Percentiles rank a stretch among this genome's conserved stretches.
These are phyloP conservation scores for Natator depressus DNA, from an alignment of 2,113 vertebrate species.

Conservation along the genomic window DNA sequence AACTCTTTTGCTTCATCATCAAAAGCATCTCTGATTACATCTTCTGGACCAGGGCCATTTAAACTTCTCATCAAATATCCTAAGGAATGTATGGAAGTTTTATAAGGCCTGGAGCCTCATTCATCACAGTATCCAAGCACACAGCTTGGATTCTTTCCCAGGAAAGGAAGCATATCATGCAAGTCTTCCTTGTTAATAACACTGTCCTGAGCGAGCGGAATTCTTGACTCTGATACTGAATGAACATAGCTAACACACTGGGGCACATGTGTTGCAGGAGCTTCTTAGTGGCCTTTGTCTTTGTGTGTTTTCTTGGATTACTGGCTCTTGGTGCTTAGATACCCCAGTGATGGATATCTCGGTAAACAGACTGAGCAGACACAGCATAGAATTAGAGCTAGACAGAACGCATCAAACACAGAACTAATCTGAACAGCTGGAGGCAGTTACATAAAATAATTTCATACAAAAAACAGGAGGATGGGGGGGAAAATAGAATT, in stretches of 20 bases:
- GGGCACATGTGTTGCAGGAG: rapidly evolving
- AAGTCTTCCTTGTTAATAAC: rapidly evolving
- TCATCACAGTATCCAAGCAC: neutral
- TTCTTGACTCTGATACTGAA: neutral
- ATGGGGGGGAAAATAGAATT: neutral
- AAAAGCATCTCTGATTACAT: neutral
- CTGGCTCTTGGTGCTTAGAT: neutral
- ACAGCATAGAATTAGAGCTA: neutral
- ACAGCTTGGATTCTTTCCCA: rapidly evolving
- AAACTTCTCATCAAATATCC: neutral
- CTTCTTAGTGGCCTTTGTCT: neutral
- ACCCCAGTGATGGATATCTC: rapidly evolving
- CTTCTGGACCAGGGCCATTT: neutral
- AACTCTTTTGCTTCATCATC: neutral
- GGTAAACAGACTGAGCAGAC: rapidly evolving
- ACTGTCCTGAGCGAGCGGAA: neutral
- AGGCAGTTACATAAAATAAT: rapidly evolving
- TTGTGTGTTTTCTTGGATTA: neutral
- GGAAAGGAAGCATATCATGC: neutral
- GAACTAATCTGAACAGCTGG: neutral
- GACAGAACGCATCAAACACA: neutral
- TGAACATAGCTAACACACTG: neutral
- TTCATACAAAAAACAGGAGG: neutral
- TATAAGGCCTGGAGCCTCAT: neutral
- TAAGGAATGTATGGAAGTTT: rapidly evolving